Percentiles rank a stretch among this genome's conserved stretches.
These are phyloP conservation scores for Bos javanicus DNA, from an alignment of 2,113 vertebrate species.

Conservation along the genomic window DNA sequence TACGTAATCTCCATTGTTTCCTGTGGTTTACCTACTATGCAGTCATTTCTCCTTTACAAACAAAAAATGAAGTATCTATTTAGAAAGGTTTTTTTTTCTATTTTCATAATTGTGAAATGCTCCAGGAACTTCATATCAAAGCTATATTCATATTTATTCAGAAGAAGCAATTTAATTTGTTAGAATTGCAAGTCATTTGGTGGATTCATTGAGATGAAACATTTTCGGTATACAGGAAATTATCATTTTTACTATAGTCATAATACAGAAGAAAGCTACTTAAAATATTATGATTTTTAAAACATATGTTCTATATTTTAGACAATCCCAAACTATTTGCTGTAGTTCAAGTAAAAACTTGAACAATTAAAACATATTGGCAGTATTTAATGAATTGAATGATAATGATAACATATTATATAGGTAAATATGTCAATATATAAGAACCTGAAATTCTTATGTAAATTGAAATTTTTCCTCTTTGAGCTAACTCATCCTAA, in stretches of 20 bases:
- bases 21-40: not conserved
- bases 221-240: not conserved
- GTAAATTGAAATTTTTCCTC: not conserved
- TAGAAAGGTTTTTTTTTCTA: not conserved
- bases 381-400: not conserved
- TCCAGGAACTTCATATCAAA: not conserved
- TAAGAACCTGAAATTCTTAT: not conserved
- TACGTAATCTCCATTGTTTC: not conserved
- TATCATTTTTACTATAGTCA: not conserved
- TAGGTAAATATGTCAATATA: not conserved
- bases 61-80: not conserved
- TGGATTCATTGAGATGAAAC: conserved; percentile 11
- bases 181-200: not conserved
- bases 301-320: not conserved
- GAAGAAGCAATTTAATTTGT: not conserved
- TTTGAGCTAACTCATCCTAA: not conserved
- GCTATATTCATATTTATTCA: not conserved
- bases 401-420: not conserved
- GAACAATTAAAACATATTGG: not conserved
- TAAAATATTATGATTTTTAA: not conserved
- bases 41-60: not conserved
- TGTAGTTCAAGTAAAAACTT: not conserved
- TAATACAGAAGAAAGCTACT: not conserved
- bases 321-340: not conserved
- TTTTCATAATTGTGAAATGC: not conserved